Conservation (phyloP, 2,797 vertebrate species). For the Acanthiza pusilla region DNA sequence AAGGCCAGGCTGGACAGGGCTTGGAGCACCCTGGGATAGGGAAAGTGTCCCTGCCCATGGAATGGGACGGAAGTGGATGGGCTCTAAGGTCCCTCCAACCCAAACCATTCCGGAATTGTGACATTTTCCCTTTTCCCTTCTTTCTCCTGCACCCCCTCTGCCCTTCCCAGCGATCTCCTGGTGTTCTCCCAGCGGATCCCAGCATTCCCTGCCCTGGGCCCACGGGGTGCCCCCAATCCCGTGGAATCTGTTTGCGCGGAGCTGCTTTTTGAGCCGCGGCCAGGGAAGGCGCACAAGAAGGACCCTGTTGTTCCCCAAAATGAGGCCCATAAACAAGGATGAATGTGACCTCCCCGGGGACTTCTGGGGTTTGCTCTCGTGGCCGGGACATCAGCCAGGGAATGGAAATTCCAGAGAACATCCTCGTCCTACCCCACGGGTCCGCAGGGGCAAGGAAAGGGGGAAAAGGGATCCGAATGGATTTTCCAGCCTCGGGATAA, state of each 20-base stretch:
- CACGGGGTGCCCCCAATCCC: not conserved
- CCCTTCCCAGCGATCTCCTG: rapidly evolving
- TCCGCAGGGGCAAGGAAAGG: not conserved
- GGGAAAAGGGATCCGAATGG: not conserved
- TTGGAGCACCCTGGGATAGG: not conserved
- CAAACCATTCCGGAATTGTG: not conserved
- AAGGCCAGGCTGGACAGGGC: not conserved
- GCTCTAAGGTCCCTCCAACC: not conserved
- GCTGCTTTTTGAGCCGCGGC: not conserved
- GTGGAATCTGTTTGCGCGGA: not conserved
- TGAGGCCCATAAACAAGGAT: conserved; percentile 40
- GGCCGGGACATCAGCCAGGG: conserved; percentile 43
- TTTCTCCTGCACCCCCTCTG: not conserved
- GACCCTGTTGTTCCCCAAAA: conserved; percentile 45
- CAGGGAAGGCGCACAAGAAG: conserved; percentile 11
- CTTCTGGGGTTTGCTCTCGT: conserved; percentile 29
- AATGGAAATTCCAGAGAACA: conserved; percentile 38
- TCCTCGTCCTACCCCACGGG: not conserved
- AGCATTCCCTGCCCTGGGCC: not conserved
- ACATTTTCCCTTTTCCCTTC: not conserved
- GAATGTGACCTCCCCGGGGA: not conserved
- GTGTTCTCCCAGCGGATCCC: not conserved
- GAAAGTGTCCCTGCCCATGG: not conserved
- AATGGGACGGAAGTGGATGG: not conserved
- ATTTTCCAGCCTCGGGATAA: not conserved